Evolutionary conservation across 2,888 invertebrate genomes (phyloP).

Genomic region (Cheilosia vulpina): DNA sequence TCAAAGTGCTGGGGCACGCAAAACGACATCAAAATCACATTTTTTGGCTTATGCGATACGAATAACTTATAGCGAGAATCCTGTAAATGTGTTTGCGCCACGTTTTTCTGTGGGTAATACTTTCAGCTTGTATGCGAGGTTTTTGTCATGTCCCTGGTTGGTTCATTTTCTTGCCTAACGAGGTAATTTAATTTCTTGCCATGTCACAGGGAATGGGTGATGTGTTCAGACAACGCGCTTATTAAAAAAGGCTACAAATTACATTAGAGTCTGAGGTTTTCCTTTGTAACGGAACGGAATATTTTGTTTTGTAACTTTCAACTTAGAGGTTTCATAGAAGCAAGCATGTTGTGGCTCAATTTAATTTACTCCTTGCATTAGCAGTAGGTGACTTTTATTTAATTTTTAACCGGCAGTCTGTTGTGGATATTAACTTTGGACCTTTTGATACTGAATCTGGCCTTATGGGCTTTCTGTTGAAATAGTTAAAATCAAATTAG

Average conservation of each 20-base stretch:
- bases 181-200: conserved; percentile 11
- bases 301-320: not conserved
- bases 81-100: no score
- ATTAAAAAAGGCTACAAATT: not conserved
- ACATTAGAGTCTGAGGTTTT: conserved; percentile 20
- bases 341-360: not conserved
- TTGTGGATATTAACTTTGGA: no score
- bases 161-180: conserved; percentile 18
- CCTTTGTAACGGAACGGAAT: not conserved
- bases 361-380: conserved; percentile 9
- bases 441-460: no score
- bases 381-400: not conserved
- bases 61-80: conserved; percentile 20
- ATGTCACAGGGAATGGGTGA: not conserved
- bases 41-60: conserved; percentile 44
- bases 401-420: no score
- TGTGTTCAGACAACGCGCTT: not conserved
- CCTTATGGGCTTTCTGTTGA: no score
- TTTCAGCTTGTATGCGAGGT: not conserved
- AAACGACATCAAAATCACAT: not conserved
- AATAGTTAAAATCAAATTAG: no score
- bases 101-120: no score
- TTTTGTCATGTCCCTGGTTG: conserved; percentile 22
- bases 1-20: no score
- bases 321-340: not conserved